Percentiles rank a stretch among this genome's conserved stretches.
These are phyloP conservation scores for Hydroisotoma schaefferi DNA, from an alignment of 2,888 invertebrate genomes.

Conservation along the genomic window DNA sequence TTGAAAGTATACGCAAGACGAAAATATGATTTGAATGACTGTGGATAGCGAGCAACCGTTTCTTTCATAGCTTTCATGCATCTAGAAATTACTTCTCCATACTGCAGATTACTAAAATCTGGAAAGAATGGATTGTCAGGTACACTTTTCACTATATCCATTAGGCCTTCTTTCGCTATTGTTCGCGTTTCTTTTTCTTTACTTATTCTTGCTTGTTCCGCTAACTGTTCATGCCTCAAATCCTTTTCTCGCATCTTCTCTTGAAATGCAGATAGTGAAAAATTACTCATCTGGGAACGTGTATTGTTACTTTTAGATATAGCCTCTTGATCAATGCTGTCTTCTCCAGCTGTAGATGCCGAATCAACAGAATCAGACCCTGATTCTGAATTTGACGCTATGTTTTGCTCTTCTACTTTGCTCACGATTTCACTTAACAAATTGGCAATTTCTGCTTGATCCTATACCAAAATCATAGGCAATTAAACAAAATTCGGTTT, in stretches of 20 bases:
- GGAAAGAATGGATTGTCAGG: slow-evolving; percentile 19
- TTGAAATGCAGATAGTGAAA: slow-evolving; percentile 35
- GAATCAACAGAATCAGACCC: not conserved
- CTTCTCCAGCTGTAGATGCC: not conserved
- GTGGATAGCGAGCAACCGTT: slow-evolving; percentile 78
- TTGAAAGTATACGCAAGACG: slow-evolving; percentile 80
- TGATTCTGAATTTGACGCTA: slow-evolving; percentile 6
- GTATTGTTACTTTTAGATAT: slow-evolving; percentile 1
- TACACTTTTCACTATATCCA: not conserved
- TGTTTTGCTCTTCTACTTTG: slow-evolving; percentile 50
- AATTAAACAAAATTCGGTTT: not conserved
- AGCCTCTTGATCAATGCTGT: slow-evolving; percentile 16
- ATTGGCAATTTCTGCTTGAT: slow-evolving; percentile 53
- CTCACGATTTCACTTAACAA: slow-evolving; percentile 52
- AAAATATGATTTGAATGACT: slow-evolving; percentile 90
- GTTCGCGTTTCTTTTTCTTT: slow-evolving; percentile 24
- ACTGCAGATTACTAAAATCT: slow-evolving; percentile 47
- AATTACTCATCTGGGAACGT: slow-evolving; percentile 25
- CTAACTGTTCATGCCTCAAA: not conserved
- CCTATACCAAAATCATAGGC: slow-evolving; percentile 17
- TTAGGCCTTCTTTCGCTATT: no score
- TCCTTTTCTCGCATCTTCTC: slow-evolving; percentile 32
- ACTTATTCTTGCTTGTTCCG: slow-evolving; percentile 23
- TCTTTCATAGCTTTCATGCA: slow-evolving; percentile 77
- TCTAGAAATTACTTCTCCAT: slow-evolving; percentile 55